phyloP scores from a whole-genome alignment of 1,140 invertebrate genomes.

The Drosophila trapezifrons region DNA sequence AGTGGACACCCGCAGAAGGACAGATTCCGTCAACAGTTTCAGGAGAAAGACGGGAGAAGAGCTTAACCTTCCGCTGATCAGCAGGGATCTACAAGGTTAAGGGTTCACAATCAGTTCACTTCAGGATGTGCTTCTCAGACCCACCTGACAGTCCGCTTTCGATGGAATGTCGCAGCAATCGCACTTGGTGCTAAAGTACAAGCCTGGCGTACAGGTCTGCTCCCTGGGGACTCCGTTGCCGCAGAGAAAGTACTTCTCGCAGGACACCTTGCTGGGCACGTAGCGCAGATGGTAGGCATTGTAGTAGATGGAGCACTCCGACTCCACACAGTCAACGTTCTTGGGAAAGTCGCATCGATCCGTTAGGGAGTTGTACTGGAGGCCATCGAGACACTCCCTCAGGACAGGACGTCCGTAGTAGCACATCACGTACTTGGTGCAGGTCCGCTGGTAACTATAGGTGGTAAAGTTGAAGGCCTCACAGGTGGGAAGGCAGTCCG shows the following conservation, averaged over 20 bases:
- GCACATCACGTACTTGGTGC: conserved; percentile 76
- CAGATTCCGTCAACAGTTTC: conserved; percentile 46
- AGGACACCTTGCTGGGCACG: conserved; percentile 65
- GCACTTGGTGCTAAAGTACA: conserved; percentile 66
- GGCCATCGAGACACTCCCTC: conserved; percentile 62
- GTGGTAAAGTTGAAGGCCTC: conserved; percentile 20
- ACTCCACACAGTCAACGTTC: conserved; percentile 76
- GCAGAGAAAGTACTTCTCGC: conserved; percentile 70
- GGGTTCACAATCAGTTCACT: not conserved
- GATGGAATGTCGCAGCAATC: conserved; percentile 68
- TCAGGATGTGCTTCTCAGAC: not conserved
- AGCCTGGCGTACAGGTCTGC: conserved; percentile 49
- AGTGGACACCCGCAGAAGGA: conserved; percentile 56
- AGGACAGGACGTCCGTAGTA: conserved; percentile 65
- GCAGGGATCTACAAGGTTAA: conserved; percentile 42
- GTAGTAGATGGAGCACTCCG: conserved; percentile 62
- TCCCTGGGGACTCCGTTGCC: conserved; percentile 50
- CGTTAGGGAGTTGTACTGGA: conserved; percentile 72
- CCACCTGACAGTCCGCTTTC: conserved; percentile 59
- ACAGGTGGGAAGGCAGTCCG: conserved; percentile 49
- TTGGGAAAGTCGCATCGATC: conserved; percentile 76
- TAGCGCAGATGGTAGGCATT: conserved; percentile 60
- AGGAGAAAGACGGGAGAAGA: conserved; percentile 29
- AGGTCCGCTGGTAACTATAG: conserved; percentile 73
- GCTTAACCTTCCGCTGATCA: conserved; percentile 38